Base-by-base conservation (phyloP, 2,888 invertebrate genomes). In the Eilema caniola region DNA sequence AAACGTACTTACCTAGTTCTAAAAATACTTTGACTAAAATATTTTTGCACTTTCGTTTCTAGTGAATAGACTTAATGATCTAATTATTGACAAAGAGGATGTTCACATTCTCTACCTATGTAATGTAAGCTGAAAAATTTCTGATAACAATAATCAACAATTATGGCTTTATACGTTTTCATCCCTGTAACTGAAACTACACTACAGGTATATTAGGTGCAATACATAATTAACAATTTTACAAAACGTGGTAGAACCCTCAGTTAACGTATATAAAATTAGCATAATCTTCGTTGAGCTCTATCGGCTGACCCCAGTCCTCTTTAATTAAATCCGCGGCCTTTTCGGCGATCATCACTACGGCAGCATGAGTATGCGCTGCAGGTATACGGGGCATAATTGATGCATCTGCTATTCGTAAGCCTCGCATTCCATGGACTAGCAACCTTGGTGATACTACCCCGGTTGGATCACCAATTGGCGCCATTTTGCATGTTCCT, bases 401-500 rank as follows among this genome's bases (percentile, higher is more conserved):
- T 23, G 96, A 96, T 0, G 95, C 96, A 82, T 96, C 96, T 1
- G 92, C 95, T n/a, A 96, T 88, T 31, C 96, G 85, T 2, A 96
- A 87, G 0, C 92, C 90, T 28, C 80, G 78, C 12, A 94, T 74
- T 12, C 95, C 95, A 67, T 92, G 90, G 8, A 96, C 96, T 10
- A 80, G 76, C 1, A 96, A 88, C n/a, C 94, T 83, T 7, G 96
- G 95, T 77, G 96, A 96, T 0, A 97, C 97, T 5, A 97, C 97
- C 0, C 96, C 96, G 0, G 95, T 95, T 0, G 96, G 94, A 83
- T 97, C 97, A 0, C 87, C 90, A 0, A 83, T 82, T 0, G 96
- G 96, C 0, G 97, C 97, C 97, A 97, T 97, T 90, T 97, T 97
- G 78, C 97, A 97, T 1, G 97, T 97, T 23, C 97, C 97, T 24